Base-by-base conservation (phyloP, 2,888 invertebrate genomes). In the Alcis repandata region DNA sequence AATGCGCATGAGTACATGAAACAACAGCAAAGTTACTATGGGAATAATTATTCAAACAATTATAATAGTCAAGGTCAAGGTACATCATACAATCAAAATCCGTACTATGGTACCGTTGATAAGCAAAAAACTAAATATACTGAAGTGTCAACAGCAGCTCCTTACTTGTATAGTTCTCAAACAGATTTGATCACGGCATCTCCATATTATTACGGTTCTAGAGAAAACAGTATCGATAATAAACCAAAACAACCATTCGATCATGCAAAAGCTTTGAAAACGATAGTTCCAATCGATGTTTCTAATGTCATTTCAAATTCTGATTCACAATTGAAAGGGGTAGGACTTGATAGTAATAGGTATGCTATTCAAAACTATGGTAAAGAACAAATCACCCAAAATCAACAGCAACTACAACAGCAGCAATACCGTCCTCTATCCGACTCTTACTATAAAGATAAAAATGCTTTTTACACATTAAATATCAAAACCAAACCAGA, bases 241-340 rank as follows among this genome's bases (percentile, higher is more conserved):
- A 91, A 88, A 73, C 69, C 78, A 41, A 90, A 92, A 74, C 85
- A 83, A 68, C 84, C 87, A 0, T 93, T 93, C 75, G 93, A 94
- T 74, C 93, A 94, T 60, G 90, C 91, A 40, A 94, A 91, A 72
- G 93, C 92, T 1, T 77, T 93, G 56, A 93, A 92, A 83, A 92
- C 90, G 77, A 92, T 93, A 63, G 91, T 93, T 19, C 89, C 93
- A 1, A 91, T 93, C 52, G 93, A 91, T 72, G 87, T 91, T 3
- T 89, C 92, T 38, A 94, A 93, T 70, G 90, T 91, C 33, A 86
- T 93, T 11, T 74, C 84, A 17, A 89, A 87, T 69, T 83, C 86
- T 22, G 89, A 90, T 46, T 69, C 79, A 7, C 81, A 84, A 63
- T 41, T 72, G 3, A 90, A 89, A 76, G 64, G 71, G 10, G 59